Evolutionary conservation across 2,888 invertebrate species (phyloP), one percentile per base, ranked within the genome.

Genomic region (Tenthredo livida): DNA sequence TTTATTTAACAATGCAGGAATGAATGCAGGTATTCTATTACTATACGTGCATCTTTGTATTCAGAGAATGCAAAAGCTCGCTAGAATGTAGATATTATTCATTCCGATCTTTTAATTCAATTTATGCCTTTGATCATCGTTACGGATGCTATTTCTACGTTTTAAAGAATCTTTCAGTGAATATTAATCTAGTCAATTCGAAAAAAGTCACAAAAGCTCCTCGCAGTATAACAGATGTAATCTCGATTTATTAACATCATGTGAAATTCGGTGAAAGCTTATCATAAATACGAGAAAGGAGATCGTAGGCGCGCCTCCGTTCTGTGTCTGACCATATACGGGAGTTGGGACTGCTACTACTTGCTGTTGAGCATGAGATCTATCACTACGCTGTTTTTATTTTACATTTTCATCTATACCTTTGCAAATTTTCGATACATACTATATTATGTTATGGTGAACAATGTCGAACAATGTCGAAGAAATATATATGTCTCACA

Each of bases 51-150:
- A 67, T 67, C 67, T n/a, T n/a, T n/a, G 25, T 21, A 54, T 77
- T 77, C 15, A 15, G 17, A 75, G 15, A 50, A 75, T 17, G 25
- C 43, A 7, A 17, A 43, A 75, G 43, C 50, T 50, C 43, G 40
- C 72, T 21, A n/a, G n/a, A 21, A 72, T 40, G 50, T 17, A 54
- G 33, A 9, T 12, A n/a, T 54, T 54, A 77, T 77, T 77, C 15
- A 77, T 50, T 77, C 77, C 29, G 29, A 29, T 17, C 33, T 77
- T 1, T n/a, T 25, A 29, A 50, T 50, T 54, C 47, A 25, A 77
- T 77, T 50, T 33, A 29, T 54, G 33, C 75, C 75, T 75, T 50
- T 75, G 75, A 73, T 73, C 73, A 43, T 21, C 25, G 25, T 12
- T 73, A 21, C 33, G 7, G 67, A 67, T 17, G 17, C 6, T 67